Percentiles rank a stretch among this genome's conserved stretches.
Evolutionary conservation across 2,797 vertebrate genomes (phyloP).

Genomic region (Falco rusticolus): DNA sequence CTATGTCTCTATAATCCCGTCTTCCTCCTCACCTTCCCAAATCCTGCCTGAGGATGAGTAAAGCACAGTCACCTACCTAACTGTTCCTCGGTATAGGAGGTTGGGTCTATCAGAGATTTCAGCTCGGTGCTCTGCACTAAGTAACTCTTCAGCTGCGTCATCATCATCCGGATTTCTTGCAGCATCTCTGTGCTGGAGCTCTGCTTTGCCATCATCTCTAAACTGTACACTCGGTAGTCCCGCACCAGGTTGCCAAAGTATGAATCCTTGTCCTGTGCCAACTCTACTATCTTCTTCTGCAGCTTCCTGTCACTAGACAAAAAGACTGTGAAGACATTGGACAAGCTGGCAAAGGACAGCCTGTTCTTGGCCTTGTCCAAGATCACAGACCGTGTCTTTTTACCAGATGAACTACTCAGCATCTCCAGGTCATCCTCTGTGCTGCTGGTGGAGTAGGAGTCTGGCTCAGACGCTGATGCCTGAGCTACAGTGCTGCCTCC

Average conservation of each 20-base stretch:
- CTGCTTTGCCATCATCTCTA: slow-evolving; percentile 93
- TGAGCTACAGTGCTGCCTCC: slow-evolving; percentile 63
- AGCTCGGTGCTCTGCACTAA: slow-evolving; percentile 94
- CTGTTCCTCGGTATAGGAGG: slow-evolving; percentile 84
- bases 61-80: slow-evolving; percentile 81
- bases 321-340: slow-evolving; percentile 88
- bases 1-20: neutral
- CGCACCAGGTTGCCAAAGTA: slow-evolving; percentile 94
- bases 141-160: slow-evolving; percentile 97
- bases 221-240: slow-evolving; percentile 91
- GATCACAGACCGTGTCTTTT: slow-evolving; percentile 86
- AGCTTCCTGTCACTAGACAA: slow-evolving; percentile 90
- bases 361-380: slow-evolving; percentile 88
- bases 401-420: slow-evolving; percentile 64
- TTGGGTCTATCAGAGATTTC: slow-evolving; percentile 84
- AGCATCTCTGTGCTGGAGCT: slow-evolving; percentile 91
- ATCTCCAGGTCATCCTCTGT: slow-evolving; percentile 89
- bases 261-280: slow-evolving; percentile 88
- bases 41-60: neutral
- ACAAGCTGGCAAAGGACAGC: slow-evolving; percentile 84
- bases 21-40: neutral
- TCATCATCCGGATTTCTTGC: slow-evolving; percentile 97
- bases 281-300: slow-evolving; percentile 90
- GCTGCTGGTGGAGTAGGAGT: slow-evolving; percentile 93
- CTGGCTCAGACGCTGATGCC: slow-evolving; percentile 76